phyloP scores from a whole-genome alignment of 2,888 invertebrate species.

The Leptopterna dolabrata region DNA sequence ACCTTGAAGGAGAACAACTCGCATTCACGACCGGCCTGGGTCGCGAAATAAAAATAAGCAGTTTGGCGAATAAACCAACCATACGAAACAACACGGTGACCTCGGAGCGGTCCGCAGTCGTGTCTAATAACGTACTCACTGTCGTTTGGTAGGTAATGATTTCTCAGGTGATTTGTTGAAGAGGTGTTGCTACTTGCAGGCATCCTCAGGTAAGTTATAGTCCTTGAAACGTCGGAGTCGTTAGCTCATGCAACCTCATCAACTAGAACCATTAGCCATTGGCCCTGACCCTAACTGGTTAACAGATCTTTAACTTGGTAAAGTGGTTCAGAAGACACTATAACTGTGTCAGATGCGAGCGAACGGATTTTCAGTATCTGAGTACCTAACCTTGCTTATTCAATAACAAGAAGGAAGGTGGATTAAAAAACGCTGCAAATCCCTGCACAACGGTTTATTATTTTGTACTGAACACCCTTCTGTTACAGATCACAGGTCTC shows the following conservation, averaged over 20 bases:
- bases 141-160: not conserved
- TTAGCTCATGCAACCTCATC: constrained; percentile 3
- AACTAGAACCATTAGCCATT: not conserved
- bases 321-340: not conserved
- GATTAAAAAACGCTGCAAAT: no score
- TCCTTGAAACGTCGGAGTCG: not conserved
- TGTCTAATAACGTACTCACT: not conserved
- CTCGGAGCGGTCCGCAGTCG: not conserved
- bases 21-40: not conserved
- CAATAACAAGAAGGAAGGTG: no score
- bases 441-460: no score
- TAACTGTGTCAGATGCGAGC: not conserved
- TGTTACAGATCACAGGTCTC: no score
- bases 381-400: no score
- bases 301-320: not conserved
- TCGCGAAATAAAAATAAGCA: not conserved
- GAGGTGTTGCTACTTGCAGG: not conserved
- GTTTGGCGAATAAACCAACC: not conserved
- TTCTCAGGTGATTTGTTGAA: constrained; percentile 8
- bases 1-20: not conserved
- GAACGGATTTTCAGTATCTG: not conserved
- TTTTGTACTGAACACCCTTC: no score
- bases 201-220: not conserved
- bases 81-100: not conserved
- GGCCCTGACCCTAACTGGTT: not conserved